phyloP scores from a whole-genome alignment of 2,888 invertebrate genomes.

The Oscheius sp. region DNA sequence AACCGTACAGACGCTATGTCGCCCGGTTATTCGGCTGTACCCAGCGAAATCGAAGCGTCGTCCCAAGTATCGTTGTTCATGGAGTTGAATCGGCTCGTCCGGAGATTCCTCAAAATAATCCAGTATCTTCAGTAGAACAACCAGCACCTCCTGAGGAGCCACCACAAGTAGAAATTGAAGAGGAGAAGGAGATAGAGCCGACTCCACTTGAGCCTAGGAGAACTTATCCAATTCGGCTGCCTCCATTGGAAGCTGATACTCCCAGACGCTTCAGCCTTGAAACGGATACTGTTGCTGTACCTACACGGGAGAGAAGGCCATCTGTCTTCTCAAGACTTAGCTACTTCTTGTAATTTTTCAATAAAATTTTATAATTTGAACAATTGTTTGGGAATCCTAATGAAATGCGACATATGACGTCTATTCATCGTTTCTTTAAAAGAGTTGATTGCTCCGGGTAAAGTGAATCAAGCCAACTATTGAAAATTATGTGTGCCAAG shows the following conservation, averaged over 20 bases:
- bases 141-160: background rate
- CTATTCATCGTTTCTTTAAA: too few species aligned
- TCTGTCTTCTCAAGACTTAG: constrained; percentile 21
- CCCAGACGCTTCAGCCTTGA: constrained; percentile 4
- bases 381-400: too few species aligned
- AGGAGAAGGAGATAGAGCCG: background rate
- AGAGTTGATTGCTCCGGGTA: too few species aligned
- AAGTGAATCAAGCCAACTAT: too few species aligned
- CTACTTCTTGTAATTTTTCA: constrained; percentile 20
- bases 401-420: too few species aligned
- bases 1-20: constrained; percentile 6
- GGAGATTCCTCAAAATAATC: background rate
- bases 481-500: background rate
- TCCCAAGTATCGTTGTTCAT: constrained; percentile 19
- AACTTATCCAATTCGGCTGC: background rate
- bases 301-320: background rate
- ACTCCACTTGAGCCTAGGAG: background rate
- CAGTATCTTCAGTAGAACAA: background rate
- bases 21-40: constrained; percentile 14
- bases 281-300: constrained; percentile 1
- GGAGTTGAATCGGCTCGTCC: constrained; percentile 8
- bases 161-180: too few species aligned
- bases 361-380: constrained; percentile 35
- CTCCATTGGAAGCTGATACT: background rate
- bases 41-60: background rate